These are phyloP conservation scores for Enteromius afrohamiltoni DNA, from an alignment of 2,797 vertebrate genomes.

Conservation along the genomic window DNA sequence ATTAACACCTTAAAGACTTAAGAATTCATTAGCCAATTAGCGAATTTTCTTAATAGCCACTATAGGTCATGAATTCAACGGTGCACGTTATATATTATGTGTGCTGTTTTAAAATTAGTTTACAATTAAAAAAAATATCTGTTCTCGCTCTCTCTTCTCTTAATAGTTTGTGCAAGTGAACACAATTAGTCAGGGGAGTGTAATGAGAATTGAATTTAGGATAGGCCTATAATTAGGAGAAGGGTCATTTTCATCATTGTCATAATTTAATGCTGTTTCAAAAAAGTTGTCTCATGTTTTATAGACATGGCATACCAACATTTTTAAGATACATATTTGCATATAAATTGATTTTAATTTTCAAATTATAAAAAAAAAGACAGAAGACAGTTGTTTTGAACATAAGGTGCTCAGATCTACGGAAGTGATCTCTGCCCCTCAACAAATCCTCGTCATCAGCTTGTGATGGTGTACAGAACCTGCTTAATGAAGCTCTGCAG, in stretches of 20 bases:
- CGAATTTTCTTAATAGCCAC: background rate
- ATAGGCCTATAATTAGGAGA: background rate
- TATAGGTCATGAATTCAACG: no score
- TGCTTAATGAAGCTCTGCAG: slow-evolving; percentile 2
- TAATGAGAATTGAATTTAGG: no score
- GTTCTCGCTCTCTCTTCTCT: background rate
- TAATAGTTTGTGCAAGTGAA: background rate
- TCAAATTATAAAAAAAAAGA: background rate
- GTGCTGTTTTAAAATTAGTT: background rate
- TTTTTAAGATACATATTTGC: background rate
- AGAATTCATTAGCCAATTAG: background rate
- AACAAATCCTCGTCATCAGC: slow-evolving; percentile 16
- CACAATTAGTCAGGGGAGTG: background rate
- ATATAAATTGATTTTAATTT: slow-evolving; percentile 4
- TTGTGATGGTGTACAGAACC: background rate
- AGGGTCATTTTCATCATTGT: background rate
- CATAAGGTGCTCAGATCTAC: slow-evolving; percentile 1
- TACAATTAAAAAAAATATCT: background rate
- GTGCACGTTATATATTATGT: background rate
- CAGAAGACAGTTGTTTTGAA: background rate
- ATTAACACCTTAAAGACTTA: background rate
- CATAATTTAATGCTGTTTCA: background rate
- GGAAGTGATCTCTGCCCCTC: slow-evolving; percentile 9
- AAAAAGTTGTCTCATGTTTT: background rate
- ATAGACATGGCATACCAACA: background rate